Percentiles rank a stretch among this genome's conserved stretches.
These are phyloP conservation scores for Zophobas atratus DNA, from an alignment of 1,140 invertebrate genomes.

Conservation along the genomic window DNA sequence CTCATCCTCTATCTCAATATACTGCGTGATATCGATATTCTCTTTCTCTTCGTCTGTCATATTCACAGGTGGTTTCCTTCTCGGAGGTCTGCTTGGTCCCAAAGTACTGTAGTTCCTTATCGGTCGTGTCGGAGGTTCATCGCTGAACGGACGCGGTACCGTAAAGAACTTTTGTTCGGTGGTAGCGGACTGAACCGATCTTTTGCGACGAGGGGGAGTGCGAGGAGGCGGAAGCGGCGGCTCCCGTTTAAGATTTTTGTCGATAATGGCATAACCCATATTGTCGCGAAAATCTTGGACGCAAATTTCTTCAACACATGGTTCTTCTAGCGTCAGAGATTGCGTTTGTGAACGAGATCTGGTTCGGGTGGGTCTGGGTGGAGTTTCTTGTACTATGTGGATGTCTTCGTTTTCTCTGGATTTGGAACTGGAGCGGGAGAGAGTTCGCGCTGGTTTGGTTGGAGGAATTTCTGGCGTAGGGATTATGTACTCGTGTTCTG, in stretches of 20 bases:
- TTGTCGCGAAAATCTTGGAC: constrained; percentile 67
- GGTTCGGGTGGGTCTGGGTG: constrained; percentile 65
- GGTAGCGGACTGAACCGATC: constrained; percentile 64
- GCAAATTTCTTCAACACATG: constrained; percentile 62
- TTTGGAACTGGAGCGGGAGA: constrained; percentile 66
- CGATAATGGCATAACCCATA: constrained; percentile 79
- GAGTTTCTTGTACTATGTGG: constrained; percentile 65
- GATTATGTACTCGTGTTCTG: constrained; percentile 76
- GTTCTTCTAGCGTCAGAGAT: constrained; percentile 65
- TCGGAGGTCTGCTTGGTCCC: constrained; percentile 72
- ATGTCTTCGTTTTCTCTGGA: not conserved
- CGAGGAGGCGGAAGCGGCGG: constrained; percentile 72
- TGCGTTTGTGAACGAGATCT: constrained; percentile 75
- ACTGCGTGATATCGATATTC: constrained; percentile 71
- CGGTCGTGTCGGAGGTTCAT: constrained; percentile 69
- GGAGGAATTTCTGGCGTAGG: constrained; percentile 69
- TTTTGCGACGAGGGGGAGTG: constrained; percentile 69
- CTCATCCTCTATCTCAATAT: constrained; percentile 76
- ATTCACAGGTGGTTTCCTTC: constrained; percentile 71
- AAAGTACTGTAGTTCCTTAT: constrained; percentile 80
- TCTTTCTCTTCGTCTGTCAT: constrained; percentile 68
- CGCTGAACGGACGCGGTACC: constrained; percentile 66
- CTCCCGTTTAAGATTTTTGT: constrained; percentile 73
- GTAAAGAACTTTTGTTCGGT: constrained; percentile 70
- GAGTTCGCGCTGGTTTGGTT: constrained; percentile 65